phyloP scores from a whole-genome alignment of 2,797 vertebrate species.

The Bovichtus variegatus region DNA sequence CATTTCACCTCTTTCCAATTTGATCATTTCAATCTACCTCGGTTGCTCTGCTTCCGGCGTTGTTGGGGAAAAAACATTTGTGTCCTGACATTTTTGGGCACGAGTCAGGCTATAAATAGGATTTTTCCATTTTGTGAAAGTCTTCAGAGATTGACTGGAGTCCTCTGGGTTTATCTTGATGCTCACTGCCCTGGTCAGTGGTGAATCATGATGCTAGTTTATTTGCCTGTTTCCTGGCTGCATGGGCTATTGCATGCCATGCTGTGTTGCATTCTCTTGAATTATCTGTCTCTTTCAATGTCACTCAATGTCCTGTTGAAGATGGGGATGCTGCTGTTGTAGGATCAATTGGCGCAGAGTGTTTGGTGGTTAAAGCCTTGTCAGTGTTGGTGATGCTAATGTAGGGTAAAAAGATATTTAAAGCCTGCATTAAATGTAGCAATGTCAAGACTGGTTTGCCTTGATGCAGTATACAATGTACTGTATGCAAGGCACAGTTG shows the following conservation, averaged over 20 bases:
- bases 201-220: conserved; percentile 55
- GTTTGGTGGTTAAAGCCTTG: conserved; percentile 34
- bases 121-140: conserved; percentile 63
- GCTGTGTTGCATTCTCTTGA: conserved; percentile 19
- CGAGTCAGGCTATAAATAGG: conserved; percentile 63
- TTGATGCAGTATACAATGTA: not conserved
- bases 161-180: conserved; percentile 59
- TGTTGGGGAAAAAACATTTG: conserved; percentile 53
- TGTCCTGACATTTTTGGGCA: conserved; percentile 65
- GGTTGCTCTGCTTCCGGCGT: conserved; percentile 32
- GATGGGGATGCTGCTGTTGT: conserved; percentile 25
- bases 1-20: conserved; percentile 14
- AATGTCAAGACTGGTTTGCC: conserved; percentile 1
- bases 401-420: conserved; percentile 27
- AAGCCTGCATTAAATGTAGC: conserved; percentile 1
- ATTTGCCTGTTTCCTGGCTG: conserved; percentile 44
- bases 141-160: conserved; percentile 64
- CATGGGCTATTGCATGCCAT: conserved; percentile 28
- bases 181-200: conserved; percentile 53
- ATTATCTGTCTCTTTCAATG: conserved; percentile 41
- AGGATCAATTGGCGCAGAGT: conserved; percentile 11
- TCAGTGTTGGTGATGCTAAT: conserved; percentile 41
- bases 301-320: conserved; percentile 37
- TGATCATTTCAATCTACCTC: conserved; percentile 42
- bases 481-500: not conserved